phyloP scores from a whole-genome alignment of 2,797 vertebrate genomes.

The Mus spretus region DNA sequence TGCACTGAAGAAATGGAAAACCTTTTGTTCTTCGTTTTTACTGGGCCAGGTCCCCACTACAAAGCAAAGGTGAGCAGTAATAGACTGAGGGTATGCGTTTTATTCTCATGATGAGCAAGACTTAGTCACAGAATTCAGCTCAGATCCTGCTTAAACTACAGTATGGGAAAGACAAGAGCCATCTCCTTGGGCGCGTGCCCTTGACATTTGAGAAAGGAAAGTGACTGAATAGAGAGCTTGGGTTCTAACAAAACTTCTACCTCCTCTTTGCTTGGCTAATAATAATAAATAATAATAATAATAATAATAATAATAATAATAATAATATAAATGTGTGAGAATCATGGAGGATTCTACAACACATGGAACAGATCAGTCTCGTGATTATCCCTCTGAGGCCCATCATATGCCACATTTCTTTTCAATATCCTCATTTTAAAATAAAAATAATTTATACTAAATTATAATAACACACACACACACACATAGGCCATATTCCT shows the following conservation, averaged over 20 bases:
- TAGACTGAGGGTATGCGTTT: neutral
- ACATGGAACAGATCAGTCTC: neutral
- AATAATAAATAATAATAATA: too few species aligned
- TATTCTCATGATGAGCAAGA: neutral
- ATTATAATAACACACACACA: neutral
- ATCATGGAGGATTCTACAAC: neutral
- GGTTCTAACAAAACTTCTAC: neutral
- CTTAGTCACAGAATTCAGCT: neutral
- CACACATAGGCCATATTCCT: neutral
- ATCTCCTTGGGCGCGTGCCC: neutral
- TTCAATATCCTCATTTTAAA: constrained; percentile 24
- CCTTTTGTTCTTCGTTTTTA: neutral
- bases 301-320: too few species aligned
- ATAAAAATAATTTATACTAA: neutral
- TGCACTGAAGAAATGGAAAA: constrained; percentile 29
- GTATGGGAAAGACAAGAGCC: neutral
- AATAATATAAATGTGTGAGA: neutral
- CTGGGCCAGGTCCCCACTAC: neutral
- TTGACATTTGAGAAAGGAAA: neutral
- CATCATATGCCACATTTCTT: neutral
- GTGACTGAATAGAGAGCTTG: neutral
- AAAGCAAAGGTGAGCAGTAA: neutral
- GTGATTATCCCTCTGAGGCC: neutral
- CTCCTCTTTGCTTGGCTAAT: neutral
- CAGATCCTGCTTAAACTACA: neutral